phyloP scores from a whole-genome alignment of 2,888 invertebrate genomes.

The Phyllotreta striolata region DNA sequence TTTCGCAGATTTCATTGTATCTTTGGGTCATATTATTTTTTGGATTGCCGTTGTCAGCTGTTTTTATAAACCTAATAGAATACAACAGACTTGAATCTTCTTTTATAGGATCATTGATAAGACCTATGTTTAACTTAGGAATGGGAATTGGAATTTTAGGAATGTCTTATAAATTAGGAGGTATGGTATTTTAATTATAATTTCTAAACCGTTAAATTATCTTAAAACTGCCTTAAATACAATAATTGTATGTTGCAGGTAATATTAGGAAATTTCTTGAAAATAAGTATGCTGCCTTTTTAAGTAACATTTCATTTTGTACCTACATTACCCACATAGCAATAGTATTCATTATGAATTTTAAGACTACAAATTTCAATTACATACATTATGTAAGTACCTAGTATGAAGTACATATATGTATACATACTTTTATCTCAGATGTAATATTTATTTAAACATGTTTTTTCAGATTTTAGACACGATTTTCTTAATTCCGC shows the following conservation, averaged over 20 bases:
- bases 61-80: slow-evolving; percentile 6
- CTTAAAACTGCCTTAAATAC: background rate
- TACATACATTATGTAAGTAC: too few relatives aligned
- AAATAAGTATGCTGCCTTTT: slow-evolving; percentile 7
- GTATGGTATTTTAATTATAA: slow-evolving; percentile 22
- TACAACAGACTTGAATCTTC: slow-evolving; percentile 18
- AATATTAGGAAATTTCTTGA: slow-evolving; percentile 12
- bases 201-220: background rate
- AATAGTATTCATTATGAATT: background rate
- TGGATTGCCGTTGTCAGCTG: slow-evolving; percentile 21
- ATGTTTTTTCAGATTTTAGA: slow-evolving; percentile 2
- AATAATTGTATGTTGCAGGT: slow-evolving; percentile 22
- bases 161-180: slow-evolving; percentile 36
- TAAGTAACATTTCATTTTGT: slow-evolving; percentile 22
- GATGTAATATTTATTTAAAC: too few relatives aligned
- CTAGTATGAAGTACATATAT: too few relatives aligned
- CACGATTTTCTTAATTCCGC: background rate
- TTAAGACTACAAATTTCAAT: too few relatives aligned
- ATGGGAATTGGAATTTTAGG: slow-evolving; percentile 39
- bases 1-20: slow-evolving; percentile 1
- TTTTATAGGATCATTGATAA: slow-evolving; percentile 36
- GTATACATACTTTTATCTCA: too few relatives aligned
- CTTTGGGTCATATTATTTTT: slow-evolving; percentile 20
- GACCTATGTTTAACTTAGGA: slow-evolving; percentile 32
- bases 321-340: slow-evolving; percentile 9